Conservation (phyloP, 2,888 invertebrate species). For the Shargacucullia verbasci region DNA sequence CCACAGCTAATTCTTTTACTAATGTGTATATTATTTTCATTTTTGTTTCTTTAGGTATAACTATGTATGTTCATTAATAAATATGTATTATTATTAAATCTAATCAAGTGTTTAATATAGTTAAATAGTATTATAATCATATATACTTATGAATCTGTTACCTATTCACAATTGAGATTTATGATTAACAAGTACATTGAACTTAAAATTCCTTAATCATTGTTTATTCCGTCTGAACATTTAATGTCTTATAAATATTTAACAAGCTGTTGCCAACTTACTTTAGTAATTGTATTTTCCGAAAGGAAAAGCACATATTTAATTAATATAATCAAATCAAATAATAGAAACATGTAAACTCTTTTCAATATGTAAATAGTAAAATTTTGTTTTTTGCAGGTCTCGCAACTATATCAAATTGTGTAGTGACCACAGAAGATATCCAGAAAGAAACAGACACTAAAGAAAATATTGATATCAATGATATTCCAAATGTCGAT, state of each 20-base stretch:
- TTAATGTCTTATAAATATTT: slow-evolving; percentile 24
- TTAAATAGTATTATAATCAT: no score
- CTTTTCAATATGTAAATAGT: no score
- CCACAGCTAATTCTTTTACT: no score
- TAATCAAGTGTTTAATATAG: no score
- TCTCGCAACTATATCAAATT: slow-evolving; percentile 40
- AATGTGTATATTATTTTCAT: no score
- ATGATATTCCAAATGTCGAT: slow-evolving; percentile 80
- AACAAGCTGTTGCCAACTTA: slow-evolving; percentile 6
- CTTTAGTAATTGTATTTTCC: no score
- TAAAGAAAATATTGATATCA: slow-evolving; percentile 63
- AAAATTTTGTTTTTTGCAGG: slow-evolving; percentile 68
- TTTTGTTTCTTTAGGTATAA: no score
- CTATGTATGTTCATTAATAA: no score
- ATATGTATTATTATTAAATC: no score
- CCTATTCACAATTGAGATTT: neutral
- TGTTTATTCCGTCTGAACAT: neutral
- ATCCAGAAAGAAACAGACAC: slow-evolving; percentile 72
- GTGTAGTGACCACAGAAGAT: slow-evolving; percentile 68
- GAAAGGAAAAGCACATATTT: no score
- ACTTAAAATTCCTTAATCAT: slow-evolving; percentile 19
- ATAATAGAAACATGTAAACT: no score
- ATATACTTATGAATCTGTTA: neutral
- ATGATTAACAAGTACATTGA: slow-evolving; percentile 18
- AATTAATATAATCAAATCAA: no score